Base-by-base conservation (phyloP, 2,113 vertebrate genomes). In the Tamias sibiricus region DNA sequence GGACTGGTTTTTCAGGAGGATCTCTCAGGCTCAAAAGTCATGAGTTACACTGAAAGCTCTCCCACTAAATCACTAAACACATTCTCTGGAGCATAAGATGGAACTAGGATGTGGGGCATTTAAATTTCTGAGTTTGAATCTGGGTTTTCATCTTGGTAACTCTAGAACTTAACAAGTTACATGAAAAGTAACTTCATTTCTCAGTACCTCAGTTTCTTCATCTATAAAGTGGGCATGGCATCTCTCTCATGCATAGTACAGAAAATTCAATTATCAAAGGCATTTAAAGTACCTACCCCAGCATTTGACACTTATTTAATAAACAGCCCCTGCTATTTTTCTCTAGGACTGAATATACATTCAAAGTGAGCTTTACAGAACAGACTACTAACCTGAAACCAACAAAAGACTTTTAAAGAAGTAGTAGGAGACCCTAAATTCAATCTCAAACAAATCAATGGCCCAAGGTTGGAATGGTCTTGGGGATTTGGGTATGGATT, bases 331-430 rank as follows among this genome's bases (percentile, higher is more conserved):
- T 82, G 13, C 24, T 92, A 44, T 66, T 72, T 66, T 93, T 96
- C 71, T 94, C 42, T 42, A 37, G 6, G 28, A 35, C 57, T 57
- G 54, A 77, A 52, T 30, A 9, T 12, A 79, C 20, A 94, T 74
- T 94, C 47, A 74, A 44, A 74, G 14, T 42, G 75, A 74, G 4
- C 71, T 86, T 90, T 85, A 69, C 44, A 96, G 42, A 81, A 11
- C 64, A 89, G 40, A 90, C 68, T 44, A 28, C 37, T 87, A 71
- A 79, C 90, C 11, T 57, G 80, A 92, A 96, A 92, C 26, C 17
- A 96, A 95, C 47, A 77, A 88, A 92, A 16, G 30, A 66, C 59
- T 79, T 95, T 71, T 4, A 91, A 93, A 76, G 22, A 82, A 13
- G 69, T 89, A 44, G 19, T 44, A 10, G 37, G 69, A 64, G 9